Conservation (phyloP, 2,888 invertebrate genomes). For the Geotrupes spiniger region DNA sequence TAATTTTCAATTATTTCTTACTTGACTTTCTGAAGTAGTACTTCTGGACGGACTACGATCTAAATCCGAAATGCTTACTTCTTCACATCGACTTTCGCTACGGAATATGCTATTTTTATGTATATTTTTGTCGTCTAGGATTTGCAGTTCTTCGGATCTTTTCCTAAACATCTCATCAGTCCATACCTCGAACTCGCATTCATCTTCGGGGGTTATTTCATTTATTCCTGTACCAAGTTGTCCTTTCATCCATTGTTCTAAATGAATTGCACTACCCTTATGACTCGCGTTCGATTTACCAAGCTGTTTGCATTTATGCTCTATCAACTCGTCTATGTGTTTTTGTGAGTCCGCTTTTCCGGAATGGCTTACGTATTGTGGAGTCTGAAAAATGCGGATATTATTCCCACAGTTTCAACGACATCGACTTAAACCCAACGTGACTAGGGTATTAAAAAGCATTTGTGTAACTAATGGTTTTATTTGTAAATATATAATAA, state of each 20-base stretch:
- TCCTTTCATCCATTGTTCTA: conserved; percentile 80
- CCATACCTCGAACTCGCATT: conserved; percentile 63
- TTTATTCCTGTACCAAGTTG: conserved; percentile 57
- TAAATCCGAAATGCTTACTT: conserved; percentile 53
- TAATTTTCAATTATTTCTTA: conserved; percentile 44
- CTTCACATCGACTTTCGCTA: conserved; percentile 49
- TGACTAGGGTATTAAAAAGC: conserved; percentile 43
- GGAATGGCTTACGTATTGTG: conserved; percentile 42
- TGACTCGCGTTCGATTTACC: conserved; percentile 62
- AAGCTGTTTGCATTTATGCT: conserved; percentile 62
- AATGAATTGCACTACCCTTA: conserved; percentile 69
- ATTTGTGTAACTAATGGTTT: conserved; percentile 45
- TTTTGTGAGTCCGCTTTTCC: conserved; percentile 45
- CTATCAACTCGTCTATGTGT: conserved; percentile 60
- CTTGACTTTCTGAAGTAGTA: conserved; percentile 77
- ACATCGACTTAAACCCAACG: conserved; percentile 6
- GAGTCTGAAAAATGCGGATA: conserved; percentile 42
- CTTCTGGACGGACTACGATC: conserved; percentile 71
- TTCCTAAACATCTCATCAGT: conserved; percentile 70
- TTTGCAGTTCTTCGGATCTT: conserved; percentile 66
- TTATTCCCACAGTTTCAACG: conserved; percentile 25
- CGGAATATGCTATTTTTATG: conserved; percentile 27
- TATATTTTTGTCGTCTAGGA: conserved; percentile 51
- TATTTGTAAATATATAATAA: conserved; percentile 46
- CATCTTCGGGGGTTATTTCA: conserved; percentile 41